Conservation (phyloP, 2,113 vertebrate species). For the Scolopax mira region DNA sequence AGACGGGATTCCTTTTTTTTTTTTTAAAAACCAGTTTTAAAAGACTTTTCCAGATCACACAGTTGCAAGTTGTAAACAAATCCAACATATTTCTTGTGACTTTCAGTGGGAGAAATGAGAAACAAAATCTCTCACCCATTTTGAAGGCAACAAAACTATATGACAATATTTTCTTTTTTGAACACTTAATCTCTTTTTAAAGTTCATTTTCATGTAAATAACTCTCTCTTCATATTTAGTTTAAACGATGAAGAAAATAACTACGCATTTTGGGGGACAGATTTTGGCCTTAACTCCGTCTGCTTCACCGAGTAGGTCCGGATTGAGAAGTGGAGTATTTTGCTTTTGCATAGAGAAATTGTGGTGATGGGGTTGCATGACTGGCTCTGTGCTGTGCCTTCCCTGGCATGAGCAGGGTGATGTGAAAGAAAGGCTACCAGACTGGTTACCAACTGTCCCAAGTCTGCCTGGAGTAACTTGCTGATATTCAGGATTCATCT, state of each 20-base stretch:
- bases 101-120: neutral
- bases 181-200: neutral
- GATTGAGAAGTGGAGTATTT: neutral
- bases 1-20: conserved; percentile 12
- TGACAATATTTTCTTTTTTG: neutral
- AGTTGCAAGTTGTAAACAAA: neutral
- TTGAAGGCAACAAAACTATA: neutral
- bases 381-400: neutral
- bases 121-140: neutral
- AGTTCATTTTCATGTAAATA: neutral
- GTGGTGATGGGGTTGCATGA: neutral
- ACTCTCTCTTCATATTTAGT: neutral
- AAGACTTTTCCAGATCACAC: neutral
- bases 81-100: neutral
- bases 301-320: neutral
- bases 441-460: neutral
- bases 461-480: neutral
- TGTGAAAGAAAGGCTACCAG: neutral
- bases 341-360: neutral
- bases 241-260: neutral
- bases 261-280: neutral
- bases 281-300: neutral
- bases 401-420: neutral
- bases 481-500: neutral
- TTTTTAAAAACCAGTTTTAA: neutral